Percentiles rank a stretch among this genome's conserved stretches.
Evolutionary conservation across 2,888 invertebrate genomes (phyloP).

Genomic region (Lymantria dispar): DNA sequence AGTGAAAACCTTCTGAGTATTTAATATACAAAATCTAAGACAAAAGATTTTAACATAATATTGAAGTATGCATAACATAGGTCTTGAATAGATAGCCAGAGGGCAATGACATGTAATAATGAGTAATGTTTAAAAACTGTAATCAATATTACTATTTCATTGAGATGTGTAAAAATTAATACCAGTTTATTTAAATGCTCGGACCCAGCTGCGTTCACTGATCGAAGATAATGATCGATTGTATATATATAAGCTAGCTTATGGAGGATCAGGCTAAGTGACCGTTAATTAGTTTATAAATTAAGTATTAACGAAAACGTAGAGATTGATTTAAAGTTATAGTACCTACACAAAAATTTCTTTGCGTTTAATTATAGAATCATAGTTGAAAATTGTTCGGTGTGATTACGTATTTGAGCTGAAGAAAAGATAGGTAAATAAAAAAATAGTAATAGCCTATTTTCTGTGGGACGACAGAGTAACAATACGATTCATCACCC

Average conservation of each 20-base stretch:
- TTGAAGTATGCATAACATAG: conserved; percentile 13
- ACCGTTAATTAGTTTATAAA: too few relatives aligned
- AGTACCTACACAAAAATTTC: too few relatives aligned
- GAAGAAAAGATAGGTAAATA: too few relatives aligned
- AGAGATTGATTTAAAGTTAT: too few relatives aligned
- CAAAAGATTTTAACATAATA: conserved; percentile 9
- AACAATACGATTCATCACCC: too few relatives aligned
- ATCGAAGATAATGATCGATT: conserved; percentile 1
- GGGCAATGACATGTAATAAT: conserved; percentile 30
- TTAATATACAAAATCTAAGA: conserved; percentile 7
- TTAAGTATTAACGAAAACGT: too few relatives aligned
- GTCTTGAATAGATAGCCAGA: conserved; percentile 19
- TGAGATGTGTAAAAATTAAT: conserved; percentile 23
- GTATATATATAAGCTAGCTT: conserved; percentile 10
- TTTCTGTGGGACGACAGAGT: too few relatives aligned
- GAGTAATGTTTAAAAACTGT: conserved; percentile 19
- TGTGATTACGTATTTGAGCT: too few relatives aligned
- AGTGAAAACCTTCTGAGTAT: conserved; percentile 8
- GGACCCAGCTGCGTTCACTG: not conserved
- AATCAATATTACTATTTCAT: conserved; percentile 10
- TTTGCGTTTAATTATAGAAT: too few relatives aligned
- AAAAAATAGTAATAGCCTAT: too few relatives aligned
- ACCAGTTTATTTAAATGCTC: conserved; percentile 14
- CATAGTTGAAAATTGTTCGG: too few relatives aligned
- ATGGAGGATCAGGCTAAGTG: too few relatives aligned